Base-by-base conservation (phyloP, 2,888 invertebrate genomes). In the Ommatoiulus sabulosus region DNA sequence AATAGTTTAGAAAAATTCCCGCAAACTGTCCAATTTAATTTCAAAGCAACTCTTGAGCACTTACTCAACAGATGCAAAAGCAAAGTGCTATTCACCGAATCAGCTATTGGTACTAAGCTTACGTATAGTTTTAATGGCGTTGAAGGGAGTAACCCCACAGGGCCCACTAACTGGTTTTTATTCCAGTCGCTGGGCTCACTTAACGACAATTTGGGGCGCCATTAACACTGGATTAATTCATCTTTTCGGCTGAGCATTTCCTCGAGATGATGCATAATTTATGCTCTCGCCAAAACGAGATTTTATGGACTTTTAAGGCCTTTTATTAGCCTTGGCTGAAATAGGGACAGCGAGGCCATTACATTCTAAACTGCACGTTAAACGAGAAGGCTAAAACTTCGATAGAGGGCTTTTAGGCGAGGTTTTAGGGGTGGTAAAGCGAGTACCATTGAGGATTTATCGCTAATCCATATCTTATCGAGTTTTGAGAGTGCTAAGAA, bases 191-290 rank as follows among this genome's bases (percentile, higher is more conserved):
- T 7, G 63, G n/a, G 63, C 63, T 63, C 63, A 63, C 63, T 63
- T 63, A 63, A 63, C 63, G 63, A 63, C 63, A 63, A 63, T 63
- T 63, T 63, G 63, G n/a, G 63, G 63, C 63, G 63, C 63, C 63
- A 63, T 63, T 63, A 63, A 63, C 63, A 63, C 63, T n/a, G 63
- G 63, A 63, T 63, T 63, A 63, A 63, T 63, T 63, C 63, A 63
- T 63, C 63, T 63, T n/a, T 63, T n/a, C n/a, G 63, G 63, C 63
- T 63, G 63, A 63, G 63, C 63, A 63, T 63, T n/a, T 63, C 63
- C 12, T 17, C 63, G n/a, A 63, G 63, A 63, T 20, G n/a, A 1
- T 63, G 63, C 63, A 63, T 63, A 63, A 63, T 63, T 63, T 63
- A 63, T 63, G 20, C 63, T 4, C 7, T 20, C 63, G 7, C n/a